Conservation (phyloP, 2,113 vertebrate species). For the Phalacrocorax brasilianus region DNA sequence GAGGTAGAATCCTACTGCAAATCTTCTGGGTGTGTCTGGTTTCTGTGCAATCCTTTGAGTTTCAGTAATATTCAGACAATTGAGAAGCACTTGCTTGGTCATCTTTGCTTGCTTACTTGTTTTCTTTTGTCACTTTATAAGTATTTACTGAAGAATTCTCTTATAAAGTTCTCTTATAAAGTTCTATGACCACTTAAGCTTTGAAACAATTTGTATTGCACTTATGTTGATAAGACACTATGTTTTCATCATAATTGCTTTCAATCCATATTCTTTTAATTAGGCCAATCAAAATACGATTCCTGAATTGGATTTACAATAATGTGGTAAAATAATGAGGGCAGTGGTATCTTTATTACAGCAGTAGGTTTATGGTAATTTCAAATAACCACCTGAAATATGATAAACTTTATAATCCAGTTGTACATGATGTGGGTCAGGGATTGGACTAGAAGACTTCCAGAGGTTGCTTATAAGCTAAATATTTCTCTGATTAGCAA, state of each 20-base stretch:
- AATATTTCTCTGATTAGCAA: neutral
- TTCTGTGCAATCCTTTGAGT: neutral
- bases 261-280: neutral
- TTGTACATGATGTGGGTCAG: neutral
- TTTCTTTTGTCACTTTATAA: neutral
- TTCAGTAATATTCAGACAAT: neutral
- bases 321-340: neutral
- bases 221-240: neutral
- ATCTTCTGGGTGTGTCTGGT: neutral
- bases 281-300: neutral
- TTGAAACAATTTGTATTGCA: neutral
- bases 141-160: neutral
- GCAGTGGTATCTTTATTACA: neutral
- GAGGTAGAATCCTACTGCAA: rapidly evolving
- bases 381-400: neutral
- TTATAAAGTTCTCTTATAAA: neutral
- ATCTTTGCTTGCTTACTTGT: neutral
- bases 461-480: neutral
- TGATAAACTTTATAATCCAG: neutral
- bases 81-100: neutral
- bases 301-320: neutral
- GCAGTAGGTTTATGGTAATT: neutral
- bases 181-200: neutral
- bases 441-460: neutral
- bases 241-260: neutral